phyloP scores from a whole-genome alignment of 2,888 invertebrate genomes.

The Hyposoter didymator region DNA sequence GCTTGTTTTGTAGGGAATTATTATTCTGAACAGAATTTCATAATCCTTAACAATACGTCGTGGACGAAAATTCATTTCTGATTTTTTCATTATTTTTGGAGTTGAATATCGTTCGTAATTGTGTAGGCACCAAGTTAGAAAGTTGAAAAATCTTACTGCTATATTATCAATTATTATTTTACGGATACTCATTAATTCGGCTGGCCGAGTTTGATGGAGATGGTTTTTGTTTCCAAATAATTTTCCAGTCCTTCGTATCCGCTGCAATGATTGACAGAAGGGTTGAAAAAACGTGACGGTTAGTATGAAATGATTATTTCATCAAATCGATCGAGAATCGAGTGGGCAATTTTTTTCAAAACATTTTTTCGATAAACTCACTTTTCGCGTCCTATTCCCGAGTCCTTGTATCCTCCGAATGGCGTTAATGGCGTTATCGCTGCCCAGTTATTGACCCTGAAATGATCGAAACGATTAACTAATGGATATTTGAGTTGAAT shows the following conservation, averaged over 20 bases:
- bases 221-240: slow-evolving; percentile 91
- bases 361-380: slow-evolving; percentile 57
- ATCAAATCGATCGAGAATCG: background rate
- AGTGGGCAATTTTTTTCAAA: background rate
- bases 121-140: background rate
- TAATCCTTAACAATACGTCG: background rate
- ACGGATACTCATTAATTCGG: slow-evolving; percentile 36
- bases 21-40: slow-evolving; percentile 23
- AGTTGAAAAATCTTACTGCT: background rate
- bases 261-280: slow-evolving; percentile 84
- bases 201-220: slow-evolving; percentile 85
- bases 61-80: background rate
- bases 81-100: background rate
- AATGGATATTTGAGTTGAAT: too few species aligned
- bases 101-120: background rate
- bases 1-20: background rate
- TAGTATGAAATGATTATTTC: too few species aligned
- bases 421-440: slow-evolving; percentile 89
- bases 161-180: background rate
- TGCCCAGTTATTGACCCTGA: slow-evolving; percentile 90
- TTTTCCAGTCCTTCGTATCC: slow-evolving; percentile 91
- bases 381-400: slow-evolving; percentile 92
- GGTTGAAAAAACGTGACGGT: slow-evolving; percentile 2
- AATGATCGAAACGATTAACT: slow-evolving; percentile 53
- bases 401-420: slow-evolving; percentile 94